phyloP scores from a whole-genome alignment of 2,113 vertebrate genomes.

The Propithecus coquereli region DNA sequence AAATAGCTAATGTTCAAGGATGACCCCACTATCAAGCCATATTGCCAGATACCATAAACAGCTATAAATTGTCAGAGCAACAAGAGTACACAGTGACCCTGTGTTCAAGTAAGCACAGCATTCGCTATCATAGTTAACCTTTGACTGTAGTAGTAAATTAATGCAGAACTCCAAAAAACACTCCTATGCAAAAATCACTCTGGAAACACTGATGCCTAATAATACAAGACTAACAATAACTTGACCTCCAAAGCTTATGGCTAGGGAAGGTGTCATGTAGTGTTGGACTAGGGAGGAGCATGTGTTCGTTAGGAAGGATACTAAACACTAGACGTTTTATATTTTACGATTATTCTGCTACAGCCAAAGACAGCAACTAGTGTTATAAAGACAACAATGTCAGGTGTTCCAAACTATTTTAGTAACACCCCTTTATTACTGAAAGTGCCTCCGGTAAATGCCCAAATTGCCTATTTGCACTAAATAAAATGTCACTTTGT shows the following conservation, averaged over 20 bases:
- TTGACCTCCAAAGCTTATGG: conserved; percentile 26
- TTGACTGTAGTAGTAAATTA: conserved; percentile 64
- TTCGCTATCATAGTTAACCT: conserved; percentile 65
- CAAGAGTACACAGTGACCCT: conserved; percentile 41
- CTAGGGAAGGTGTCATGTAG: not conserved
- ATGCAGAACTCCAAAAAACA: conserved; percentile 40
- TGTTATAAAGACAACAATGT: conserved; percentile 70
- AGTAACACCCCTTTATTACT: conserved; percentile 73
- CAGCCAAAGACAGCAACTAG: conserved; percentile 54
- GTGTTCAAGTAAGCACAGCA: conserved; percentile 57
- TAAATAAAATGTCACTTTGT: conserved; percentile 85
- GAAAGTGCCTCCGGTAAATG: conserved; percentile 73
- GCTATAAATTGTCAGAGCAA: conserved; percentile 54
- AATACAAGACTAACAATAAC: not conserved
- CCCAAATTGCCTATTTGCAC: conserved; percentile 78
- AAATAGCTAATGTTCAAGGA: not conserved
- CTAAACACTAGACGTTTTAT: not conserved
- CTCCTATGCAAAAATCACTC: conserved; percentile 47
- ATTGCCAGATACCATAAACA: conserved; percentile 45
- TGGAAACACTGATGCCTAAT: not conserved
- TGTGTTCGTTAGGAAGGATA: not conserved
- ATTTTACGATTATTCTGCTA: conserved; percentile 20
- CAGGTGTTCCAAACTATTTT: conserved; percentile 70
- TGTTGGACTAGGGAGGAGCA: not conserved
- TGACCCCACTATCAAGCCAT: conserved; percentile 30